Evolutionary conservation across 2,888 invertebrate species (phyloP).

Genomic region (Sesia apiformis): DNA sequence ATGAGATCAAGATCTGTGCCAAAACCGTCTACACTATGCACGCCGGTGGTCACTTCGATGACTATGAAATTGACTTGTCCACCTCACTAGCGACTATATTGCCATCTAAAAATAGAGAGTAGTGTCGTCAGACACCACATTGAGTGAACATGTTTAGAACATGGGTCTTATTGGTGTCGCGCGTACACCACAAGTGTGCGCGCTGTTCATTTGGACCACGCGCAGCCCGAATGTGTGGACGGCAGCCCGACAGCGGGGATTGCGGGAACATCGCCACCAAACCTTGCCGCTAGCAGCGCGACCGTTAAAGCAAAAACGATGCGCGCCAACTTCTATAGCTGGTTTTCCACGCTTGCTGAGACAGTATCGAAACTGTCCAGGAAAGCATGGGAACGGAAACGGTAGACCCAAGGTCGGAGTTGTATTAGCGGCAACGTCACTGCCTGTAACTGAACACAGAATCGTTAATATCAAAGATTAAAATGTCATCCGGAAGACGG

Average conservation of each 20-base stretch:
- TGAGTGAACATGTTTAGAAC: conserved; percentile 33
- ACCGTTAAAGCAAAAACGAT: conserved; percentile 67
- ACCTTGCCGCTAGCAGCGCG: conserved; percentile 67
- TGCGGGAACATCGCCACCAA: conserved; percentile 68
- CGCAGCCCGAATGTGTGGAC: conserved; percentile 65
- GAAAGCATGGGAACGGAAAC: conserved; percentile 65
- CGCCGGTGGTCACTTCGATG: conserved; percentile 40
- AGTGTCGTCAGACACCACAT: neutral
- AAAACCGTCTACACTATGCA: conserved; percentile 36
- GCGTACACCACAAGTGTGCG: conserved; percentile 65
- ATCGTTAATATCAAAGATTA: conserved; percentile 22
- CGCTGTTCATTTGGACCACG: conserved; percentile 68
- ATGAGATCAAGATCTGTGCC: conserved; percentile 42
- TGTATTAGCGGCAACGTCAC: conserved; percentile 14
- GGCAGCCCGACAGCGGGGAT: conserved; percentile 64
- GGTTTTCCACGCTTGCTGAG: conserved; percentile 66
- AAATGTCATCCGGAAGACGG: neutral
- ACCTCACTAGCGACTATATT: neutral
- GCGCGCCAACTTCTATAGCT: conserved; percentile 65
- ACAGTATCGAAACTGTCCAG: conserved; percentile 66
- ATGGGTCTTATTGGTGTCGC: conserved; percentile 64
- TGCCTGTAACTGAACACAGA: conserved; percentile 50
- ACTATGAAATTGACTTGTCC: conserved; percentile 37
- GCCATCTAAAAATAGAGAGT: neutral
- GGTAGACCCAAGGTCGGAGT: conserved; percentile 57